Evolutionary conservation across 1,140 invertebrate species (phyloP), one percentile per base, ranked within the genome.

Genomic region (Drosophila saltans): DNA sequence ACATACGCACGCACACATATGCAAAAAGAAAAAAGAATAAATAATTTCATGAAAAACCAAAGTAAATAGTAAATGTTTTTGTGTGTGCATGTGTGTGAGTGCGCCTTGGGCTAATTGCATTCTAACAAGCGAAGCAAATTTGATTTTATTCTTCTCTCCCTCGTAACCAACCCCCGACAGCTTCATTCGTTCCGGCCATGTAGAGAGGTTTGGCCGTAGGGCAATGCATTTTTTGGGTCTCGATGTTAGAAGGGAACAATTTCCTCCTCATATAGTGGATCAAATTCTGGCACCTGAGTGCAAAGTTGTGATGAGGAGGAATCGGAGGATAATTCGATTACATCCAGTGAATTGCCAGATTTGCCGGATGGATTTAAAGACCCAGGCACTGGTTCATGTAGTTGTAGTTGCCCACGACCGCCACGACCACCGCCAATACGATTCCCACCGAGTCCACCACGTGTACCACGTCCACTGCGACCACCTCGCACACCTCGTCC

Each of bases 71-170:
- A 39, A 73, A 77, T 77, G 52, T 62, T n/a, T 16, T 2, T 21
- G 16, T 45, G 43, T 52, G 45, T 10, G 45, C 8, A 21, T 52
- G 24, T 26, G 21, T n/a, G 21, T 21, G 21, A 10, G 21, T 48
- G 45, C 71, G 83, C 89, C 90, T 41, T 62, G 52, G 80, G 89
- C 89, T 86, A 91, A 90, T 91, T 91, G 81, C 80, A 76, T 91
- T 83, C 79, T 91, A 91, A 91, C 89, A 91, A 90, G 84, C 89
- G 72, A 72, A 36, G 60, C 73, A 75, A 91, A 91, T 85, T 90
- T 79, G 80, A 91, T 91, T 91, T 90, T 72, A 30, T 39, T 48
- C 36, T 16, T 43, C 40, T 59, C 26, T 58, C 8, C 40, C 48
- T 43, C 43, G 24, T 52, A 9, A 68, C 59, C 80, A 78, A 84